Percentiles rank a stretch among this genome's conserved stretches.
Conservation (phyloP, 2,888 invertebrate species). For the Criorhina ranunculi region DNA sequence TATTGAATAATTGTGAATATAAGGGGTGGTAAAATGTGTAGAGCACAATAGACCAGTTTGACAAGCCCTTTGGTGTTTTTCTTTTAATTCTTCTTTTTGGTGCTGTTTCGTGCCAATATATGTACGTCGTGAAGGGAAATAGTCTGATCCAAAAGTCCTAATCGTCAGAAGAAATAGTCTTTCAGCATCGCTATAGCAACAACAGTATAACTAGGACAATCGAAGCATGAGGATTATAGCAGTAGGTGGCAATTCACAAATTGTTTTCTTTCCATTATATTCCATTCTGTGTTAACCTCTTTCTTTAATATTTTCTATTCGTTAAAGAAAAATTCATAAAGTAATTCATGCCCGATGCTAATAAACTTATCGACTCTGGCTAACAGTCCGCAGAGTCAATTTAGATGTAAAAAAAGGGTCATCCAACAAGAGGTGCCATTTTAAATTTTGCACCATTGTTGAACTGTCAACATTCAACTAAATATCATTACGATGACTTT, state of each 20-base stretch:
- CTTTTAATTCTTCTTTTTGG: neutral
- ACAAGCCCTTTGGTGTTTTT: slow-evolving; percentile 39
- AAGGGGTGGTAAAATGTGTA: slow-evolving; percentile 38
- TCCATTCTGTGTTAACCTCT: slow-evolving; percentile 12
- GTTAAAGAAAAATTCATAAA: slow-evolving; percentile 52
- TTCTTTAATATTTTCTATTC: neutral
- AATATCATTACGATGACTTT: no score
- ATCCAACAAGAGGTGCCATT: no score
- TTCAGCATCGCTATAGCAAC: slow-evolving; percentile 9
- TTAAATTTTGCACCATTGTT: no score
- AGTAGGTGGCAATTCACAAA: slow-evolving; percentile 59
- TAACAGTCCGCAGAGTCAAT: slow-evolving; percentile 46
- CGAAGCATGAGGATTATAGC: slow-evolving; percentile 63
- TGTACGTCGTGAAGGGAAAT: slow-evolving; percentile 20
- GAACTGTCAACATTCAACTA: no score
- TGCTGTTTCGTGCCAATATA: neutral
- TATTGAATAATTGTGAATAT: slow-evolving; percentile 37
- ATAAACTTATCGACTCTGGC: slow-evolving; percentile 35
- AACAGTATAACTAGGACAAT: slow-evolving; percentile 53
- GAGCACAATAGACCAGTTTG: slow-evolving; percentile 59
- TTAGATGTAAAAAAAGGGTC: no score
- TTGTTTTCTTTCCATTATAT: slow-evolving; percentile 41
- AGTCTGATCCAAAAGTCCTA: slow-evolving; percentile 15
- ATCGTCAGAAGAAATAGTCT: slow-evolving; percentile 44
- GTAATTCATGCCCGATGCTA: slow-evolving; percentile 50